Evolutionary conservation across 2,113 vertebrate genomes (phyloP), one percentile per base, ranked within the genome.

Genomic region (Oreochromis tanganicae): DNA sequence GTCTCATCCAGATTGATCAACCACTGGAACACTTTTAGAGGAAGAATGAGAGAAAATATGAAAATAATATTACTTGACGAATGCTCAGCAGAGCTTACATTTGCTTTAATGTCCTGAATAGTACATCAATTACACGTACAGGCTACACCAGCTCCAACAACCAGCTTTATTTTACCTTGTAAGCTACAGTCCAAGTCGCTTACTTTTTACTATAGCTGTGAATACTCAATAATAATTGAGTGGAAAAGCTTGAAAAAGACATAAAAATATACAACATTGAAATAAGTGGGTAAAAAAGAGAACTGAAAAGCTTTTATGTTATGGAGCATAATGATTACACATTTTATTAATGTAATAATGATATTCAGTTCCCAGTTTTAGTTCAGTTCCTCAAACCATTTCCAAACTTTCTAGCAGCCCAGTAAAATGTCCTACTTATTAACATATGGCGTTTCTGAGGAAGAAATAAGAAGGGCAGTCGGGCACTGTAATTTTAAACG

Each of bases 401-500:
- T 83, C 43, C 66, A 85, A 91, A 87, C 54, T 78, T 85, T 85
- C 14, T 61, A 59, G 85, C 80, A 85, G 81, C 79, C 73, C 91
- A 85, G 81, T 88, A 80, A 91, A 87, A 79, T 86, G 81, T 83
- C 84, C 87, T 88, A 89, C 63, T 91, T 91, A 88, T 84, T 81
- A 84, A 79, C 82, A 90, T 86, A 85, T 85, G 79, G 57, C 21
- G 54, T 87, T 52, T 88, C 83, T 73, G 46, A 56, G 66, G 66
- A 36, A 43, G 7, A 27, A 71, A 57, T 83, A 85, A 88, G 29
- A 54, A 89, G 68, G 73, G 59, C 81, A 52, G 27, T 50, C 71
- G 79, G 57, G 50, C 24, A 9, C 41, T 82, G 36, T 68, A 29
- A 86, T 81, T 91, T 84, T 38, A 55, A 88, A 83, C 12, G 32